Evolutionary conservation across 2,888 invertebrate species (phyloP).

Genomic region (Actias luna): DNA sequence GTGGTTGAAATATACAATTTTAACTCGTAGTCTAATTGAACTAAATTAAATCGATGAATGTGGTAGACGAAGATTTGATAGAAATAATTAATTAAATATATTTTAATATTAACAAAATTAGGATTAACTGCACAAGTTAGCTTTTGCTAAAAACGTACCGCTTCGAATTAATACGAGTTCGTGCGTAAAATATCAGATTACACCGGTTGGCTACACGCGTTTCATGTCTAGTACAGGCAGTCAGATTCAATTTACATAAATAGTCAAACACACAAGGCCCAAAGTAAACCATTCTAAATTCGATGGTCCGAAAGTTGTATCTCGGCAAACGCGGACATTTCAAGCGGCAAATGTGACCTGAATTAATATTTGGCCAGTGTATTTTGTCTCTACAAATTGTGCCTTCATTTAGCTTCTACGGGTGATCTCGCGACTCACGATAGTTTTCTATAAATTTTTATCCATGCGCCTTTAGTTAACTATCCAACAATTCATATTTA

Average conservation of each 20-base stretch:
- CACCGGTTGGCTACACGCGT: slow-evolving; percentile 25
- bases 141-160: slow-evolving; percentile 30
- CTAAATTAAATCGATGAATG: not conserved
- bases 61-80: too few species aligned
- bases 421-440: slow-evolving; percentile 46
- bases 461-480: not conserved
- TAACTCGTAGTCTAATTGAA: not conserved
- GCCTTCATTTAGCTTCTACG: slow-evolving; percentile 60
- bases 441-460: slow-evolving; percentile 60
- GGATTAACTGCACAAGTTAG: slow-evolving; percentile 7
- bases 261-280: slow-evolving; percentile 66
- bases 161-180: slow-evolving; percentile 40
- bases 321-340: slow-evolving; percentile 70
- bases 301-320: slow-evolving; percentile 74
- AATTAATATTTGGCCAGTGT: slow-evolving; percentile 75
- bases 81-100: not conserved
- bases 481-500: not conserved
- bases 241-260: slow-evolving; percentile 74
- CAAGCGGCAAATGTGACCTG: slow-evolving; percentile 73
- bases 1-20: too few species aligned
- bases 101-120: not conserved
- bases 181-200: slow-evolving; percentile 51
- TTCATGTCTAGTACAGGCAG: slow-evolving; percentile 45
- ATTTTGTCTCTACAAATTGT: slow-evolving; percentile 56
- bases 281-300: slow-evolving; percentile 72